Base-by-base conservation (phyloP, 2,888 invertebrate genomes). In the Melieria omissa region DNA sequence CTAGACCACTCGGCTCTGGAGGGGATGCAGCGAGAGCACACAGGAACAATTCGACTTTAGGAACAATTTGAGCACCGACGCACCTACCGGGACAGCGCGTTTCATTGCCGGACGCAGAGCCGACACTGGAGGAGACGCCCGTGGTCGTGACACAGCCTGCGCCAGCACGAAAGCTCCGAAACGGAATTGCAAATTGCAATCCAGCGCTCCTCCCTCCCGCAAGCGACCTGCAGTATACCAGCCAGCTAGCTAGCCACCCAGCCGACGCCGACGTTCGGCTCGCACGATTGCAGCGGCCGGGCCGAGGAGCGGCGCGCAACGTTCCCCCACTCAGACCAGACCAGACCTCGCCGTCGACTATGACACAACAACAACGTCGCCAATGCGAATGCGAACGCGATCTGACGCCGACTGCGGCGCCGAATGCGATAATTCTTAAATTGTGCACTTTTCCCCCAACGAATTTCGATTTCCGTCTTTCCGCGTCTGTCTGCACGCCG, bases 351-450 rank as follows among this genome's bases (percentile, higher is more conserved):
- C 45, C 65, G 65, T 49, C 29, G 29, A 29, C 58, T 66, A 64
- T 70, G 70, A 71, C 73, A 70, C 70, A 73, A 71, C 60, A 29
- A 29, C 29, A 29, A 29, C 29, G 29, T 29, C 29, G 64, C 64
- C 55, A 52, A 54, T 54, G 52, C 44, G 45, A 52, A 58, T 61
- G 55, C 62, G 62, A 60, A 45, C 65, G 54, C 5, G 16, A 45
- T 57, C 12, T 49, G 47, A 55, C 64, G 66, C 47, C 54, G 66
- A 52, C 52, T 55, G 65, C 66, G 55, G 60, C 63, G 64, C 65
- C 70, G 46, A 66, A 46, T 62, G 62, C 62, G 62, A 61, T 62
- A 62, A 67, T 60, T 67, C 29, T 58, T 67, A 67, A 60, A 67
- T 67, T 67, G 67, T 58, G 49, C 60, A 67, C 67, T 67, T 67